Percentiles rank a stretch among this genome's conserved stretches.
Conservation (phyloP, 1,140 invertebrate species). For the Rhynchophorus ferrugineus region DNA sequence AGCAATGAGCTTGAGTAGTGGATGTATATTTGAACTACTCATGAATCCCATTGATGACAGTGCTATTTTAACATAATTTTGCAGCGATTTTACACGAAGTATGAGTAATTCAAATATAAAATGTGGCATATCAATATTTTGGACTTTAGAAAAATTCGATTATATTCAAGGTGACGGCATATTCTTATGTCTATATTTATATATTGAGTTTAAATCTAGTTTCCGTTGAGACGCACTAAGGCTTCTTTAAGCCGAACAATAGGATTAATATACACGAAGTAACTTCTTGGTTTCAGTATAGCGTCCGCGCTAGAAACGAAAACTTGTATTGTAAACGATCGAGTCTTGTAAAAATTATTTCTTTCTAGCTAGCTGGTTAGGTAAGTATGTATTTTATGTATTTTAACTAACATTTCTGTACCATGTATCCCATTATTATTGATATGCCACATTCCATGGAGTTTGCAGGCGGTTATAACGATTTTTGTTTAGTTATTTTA, state of each 20-base stretch:
- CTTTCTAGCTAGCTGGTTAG: neutral
- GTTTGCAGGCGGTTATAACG: slow-evolving; percentile 31
- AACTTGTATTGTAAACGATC: too few relatives aligned
- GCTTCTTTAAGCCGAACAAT: neutral
- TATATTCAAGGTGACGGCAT: too few relatives aligned
- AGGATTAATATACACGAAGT: too few relatives aligned
- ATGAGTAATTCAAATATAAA: slow-evolving; percentile 30
- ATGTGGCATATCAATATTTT: slow-evolving; percentile 38
- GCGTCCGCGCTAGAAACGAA: too few relatives aligned
- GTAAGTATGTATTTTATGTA: slow-evolving; percentile 7
- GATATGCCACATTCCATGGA: slow-evolving; percentile 36
- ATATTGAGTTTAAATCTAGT: neutral
- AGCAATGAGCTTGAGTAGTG: slow-evolving; percentile 27
- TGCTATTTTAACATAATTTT: neutral
- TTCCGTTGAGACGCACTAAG: too few relatives aligned
- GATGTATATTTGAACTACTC: slow-evolving; percentile 25
- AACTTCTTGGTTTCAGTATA: too few relatives aligned
- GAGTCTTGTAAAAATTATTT: too few relatives aligned
- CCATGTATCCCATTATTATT: slow-evolving; percentile 25
- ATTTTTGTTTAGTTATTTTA: slow-evolving; percentile 7
- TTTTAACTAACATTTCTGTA: slow-evolving; percentile 1
- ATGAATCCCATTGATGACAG: neutral
- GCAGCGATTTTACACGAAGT: neutral
- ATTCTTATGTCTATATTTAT: neutral
- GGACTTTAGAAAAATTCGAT: too few relatives aligned